phyloP scores from a whole-genome alignment of 2,888 invertebrate species.

The Pandemis cinnamomeana region DNA sequence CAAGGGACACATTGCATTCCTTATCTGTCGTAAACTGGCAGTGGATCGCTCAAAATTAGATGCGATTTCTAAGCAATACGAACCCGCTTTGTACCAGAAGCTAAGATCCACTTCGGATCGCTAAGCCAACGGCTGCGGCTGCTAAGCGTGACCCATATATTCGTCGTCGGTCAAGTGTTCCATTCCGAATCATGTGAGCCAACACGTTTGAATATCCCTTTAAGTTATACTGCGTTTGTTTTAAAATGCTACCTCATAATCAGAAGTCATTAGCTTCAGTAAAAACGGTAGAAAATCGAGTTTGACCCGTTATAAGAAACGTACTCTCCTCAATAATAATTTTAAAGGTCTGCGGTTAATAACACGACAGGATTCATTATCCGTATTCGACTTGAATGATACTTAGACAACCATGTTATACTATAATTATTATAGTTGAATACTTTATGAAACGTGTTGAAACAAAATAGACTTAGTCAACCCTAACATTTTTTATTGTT shows the following conservation, averaged over 20 bases:
- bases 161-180: not conserved
- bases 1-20: not conserved
- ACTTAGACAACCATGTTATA: too few relatives aligned
- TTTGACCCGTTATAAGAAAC: not conserved
- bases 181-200: not conserved
- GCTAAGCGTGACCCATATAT: not conserved
- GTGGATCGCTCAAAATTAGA: not conserved
- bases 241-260: not conserved
- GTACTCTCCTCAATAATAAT: too few relatives aligned
- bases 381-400: too few relatives aligned
- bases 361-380: too few relatives aligned
- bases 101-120: constrained; percentile 1
- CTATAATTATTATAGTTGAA: too few relatives aligned
- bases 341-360: too few relatives aligned
- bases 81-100: not conserved
- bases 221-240: not conserved
- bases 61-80: not conserved
- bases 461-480: too few relatives aligned
- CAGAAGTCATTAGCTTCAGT: not conserved
- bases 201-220: not conserved
- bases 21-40: not conserved
- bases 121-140: not conserved
- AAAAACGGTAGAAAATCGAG: not conserved
- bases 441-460: too few relatives aligned
- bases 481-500: too few relatives aligned